Evolutionary conservation across 2,113 vertebrate species (phyloP).

Genomic region (Caloenas nicobarica): DNA sequence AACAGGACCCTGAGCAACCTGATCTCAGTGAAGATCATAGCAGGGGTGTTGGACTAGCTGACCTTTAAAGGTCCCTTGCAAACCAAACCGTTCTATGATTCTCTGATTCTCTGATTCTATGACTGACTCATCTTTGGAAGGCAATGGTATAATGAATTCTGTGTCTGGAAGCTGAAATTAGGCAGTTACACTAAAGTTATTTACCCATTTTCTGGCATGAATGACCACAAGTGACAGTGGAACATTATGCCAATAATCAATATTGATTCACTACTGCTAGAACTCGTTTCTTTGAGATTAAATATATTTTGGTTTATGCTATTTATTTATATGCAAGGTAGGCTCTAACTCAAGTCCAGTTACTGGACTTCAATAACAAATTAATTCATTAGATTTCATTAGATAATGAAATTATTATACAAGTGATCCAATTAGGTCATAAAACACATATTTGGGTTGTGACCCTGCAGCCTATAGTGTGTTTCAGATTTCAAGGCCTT

Average conservation of each 20-base stretch:
- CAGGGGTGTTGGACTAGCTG: too few species aligned
- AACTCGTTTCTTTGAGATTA: background rate
- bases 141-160: background rate
- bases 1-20: too few species aligned
- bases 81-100: background rate
- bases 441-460: background rate
- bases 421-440: background rate
- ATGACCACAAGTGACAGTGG: background rate
- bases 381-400: background rate
- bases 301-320: background rate
- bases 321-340: background rate
- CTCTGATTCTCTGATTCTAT: background rate
- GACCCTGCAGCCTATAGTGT: accelerated
- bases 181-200: background rate
- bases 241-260: background rate
- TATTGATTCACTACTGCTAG: background rate
- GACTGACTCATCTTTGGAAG: background rate
- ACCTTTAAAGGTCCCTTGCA: background rate
- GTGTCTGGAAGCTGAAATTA: background rate
- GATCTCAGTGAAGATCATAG: too few species aligned
- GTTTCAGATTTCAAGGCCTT: background rate
- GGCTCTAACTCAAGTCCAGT: background rate
- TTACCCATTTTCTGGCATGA: background rate
- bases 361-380: background rate
- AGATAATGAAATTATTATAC: background rate